phyloP scores from a whole-genome alignment of 2,113 vertebrate genomes.

The Urocynchramus pylzowi region DNA sequence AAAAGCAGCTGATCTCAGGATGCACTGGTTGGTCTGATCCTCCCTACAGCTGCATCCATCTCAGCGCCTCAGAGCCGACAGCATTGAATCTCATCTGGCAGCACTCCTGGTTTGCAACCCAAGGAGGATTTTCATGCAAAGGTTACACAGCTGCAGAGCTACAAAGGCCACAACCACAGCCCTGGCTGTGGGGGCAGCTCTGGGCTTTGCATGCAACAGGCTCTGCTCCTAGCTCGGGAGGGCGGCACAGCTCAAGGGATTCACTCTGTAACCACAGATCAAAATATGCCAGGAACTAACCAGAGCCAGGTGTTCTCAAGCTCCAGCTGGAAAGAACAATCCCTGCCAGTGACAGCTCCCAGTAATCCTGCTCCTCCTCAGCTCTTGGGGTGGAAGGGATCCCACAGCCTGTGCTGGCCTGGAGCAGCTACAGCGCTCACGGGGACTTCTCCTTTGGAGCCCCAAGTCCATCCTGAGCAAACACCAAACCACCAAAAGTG shows the following conservation, averaged over 20 bases:
- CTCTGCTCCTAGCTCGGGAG: neutral
- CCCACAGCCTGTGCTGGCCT: rapidly evolving
- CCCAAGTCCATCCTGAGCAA: neutral
- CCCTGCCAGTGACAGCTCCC: neutral
- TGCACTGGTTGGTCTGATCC: neutral
- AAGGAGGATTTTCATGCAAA: neutral
- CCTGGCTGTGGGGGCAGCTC: neutral
- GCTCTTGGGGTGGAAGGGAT: neutral
- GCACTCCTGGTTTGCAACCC: neutral
- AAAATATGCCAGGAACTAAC: neutral
- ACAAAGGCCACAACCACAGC: neutral
- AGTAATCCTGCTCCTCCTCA: rapidly evolving
- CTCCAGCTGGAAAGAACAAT: neutral
- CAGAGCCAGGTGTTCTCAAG: neutral
- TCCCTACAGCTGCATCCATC: neutral
- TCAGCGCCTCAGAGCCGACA: rapidly evolving
- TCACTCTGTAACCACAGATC: neutral
- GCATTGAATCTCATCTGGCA: neutral
- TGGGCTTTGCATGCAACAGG: neutral
- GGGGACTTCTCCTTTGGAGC: neutral
- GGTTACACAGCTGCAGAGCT: neutral
- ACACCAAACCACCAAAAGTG: neutral
- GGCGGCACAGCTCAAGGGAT: neutral
- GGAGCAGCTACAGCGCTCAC: rapidly evolving
- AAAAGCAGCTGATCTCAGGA: neutral